A percentile compares a stretch with the other conserved stretches of the same genome.
phyloP scores from a whole-genome alignment of 1,140 invertebrate species.

The Trichonephila clavipes region DNA sequence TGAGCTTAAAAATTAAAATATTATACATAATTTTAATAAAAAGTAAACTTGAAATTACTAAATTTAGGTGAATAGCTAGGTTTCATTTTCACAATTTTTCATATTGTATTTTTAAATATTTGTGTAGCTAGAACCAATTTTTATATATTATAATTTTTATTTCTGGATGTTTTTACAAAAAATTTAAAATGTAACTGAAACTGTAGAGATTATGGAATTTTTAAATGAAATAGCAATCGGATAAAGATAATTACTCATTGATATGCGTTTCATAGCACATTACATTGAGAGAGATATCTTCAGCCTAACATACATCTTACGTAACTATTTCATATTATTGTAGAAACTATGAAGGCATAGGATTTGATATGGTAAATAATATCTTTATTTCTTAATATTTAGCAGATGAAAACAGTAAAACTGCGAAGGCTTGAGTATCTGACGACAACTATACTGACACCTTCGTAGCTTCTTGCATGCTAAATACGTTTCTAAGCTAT shows the following conservation, averaged over 20 bases:
- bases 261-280: background rate
- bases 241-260: background rate
- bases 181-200: too few relatives aligned
- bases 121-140: too few relatives aligned
- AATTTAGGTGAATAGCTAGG: too few relatives aligned
- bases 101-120: too few relatives aligned
- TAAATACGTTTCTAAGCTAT: background rate
- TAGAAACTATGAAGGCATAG: slow-evolving; percentile 18
- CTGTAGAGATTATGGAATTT: too few relatives aligned
- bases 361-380: slow-evolving; percentile 22
- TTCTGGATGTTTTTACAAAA: too few relatives aligned
- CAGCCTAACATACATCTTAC: background rate
- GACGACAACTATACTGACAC: background rate
- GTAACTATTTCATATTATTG: background rate
- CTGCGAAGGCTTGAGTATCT: background rate
- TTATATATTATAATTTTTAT: too few relatives aligned
- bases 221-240: too few relatives aligned
- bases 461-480: background rate
- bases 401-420: background rate
- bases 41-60: too few relatives aligned
- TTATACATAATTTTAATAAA: too few relatives aligned
- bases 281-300: background rate
- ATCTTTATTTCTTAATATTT: background rate
- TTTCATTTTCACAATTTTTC: too few relatives aligned
- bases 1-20: too few relatives aligned